Base-by-base conservation (phyloP, 2,797 vertebrate species). In the Picus viridis region DNA sequence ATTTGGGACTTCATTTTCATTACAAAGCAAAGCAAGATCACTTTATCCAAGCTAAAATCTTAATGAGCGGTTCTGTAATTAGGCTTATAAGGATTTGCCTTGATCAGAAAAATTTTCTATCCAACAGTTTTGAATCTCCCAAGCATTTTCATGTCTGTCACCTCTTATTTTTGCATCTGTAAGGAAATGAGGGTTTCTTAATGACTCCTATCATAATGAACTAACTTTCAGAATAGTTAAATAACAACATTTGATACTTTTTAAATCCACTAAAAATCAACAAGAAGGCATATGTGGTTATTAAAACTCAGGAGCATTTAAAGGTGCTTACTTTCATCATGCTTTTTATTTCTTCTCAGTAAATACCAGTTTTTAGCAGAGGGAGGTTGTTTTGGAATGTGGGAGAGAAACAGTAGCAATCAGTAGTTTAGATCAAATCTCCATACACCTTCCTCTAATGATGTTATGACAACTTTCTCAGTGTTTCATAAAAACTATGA, bases 81-180 rank as follows among this genome's bases (percentile, higher is more conserved):
- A 82, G 49, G n/a, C 41, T 85, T 77, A 23, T 53, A 78, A 63
- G 7, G 43, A 91, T 68, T 88, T 30, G 41, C 2, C 32, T 83
- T 81, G 23, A 58, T 92, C 71, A 80, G 76, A 63, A 72, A 78
- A 83, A 43, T 36, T 5, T 79, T 77, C 43, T 89, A 11, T 54
- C 62, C 17, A 77, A 32, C 32, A 54, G 29, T 62, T 89, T 90
- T 65, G 53, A 45, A 27, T n/a, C 6, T 92, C 68, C 49, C 47
- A 61, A 76, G 13, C 76, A 78, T 67, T 88, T 83, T 54, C 92
- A 15, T 80, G 61, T 47, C 57, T 75, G 49, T n/a, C 23, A 73
- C 53, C 32, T 86, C 57, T 86, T 75, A 78, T 76, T 92, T 86
- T 91, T 86, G 43, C 43, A 78, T 75, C 70, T 70, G 24, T 75